phyloP scores from a whole-genome alignment of 2,888 invertebrate species.

The Smittia sp. region DNA sequence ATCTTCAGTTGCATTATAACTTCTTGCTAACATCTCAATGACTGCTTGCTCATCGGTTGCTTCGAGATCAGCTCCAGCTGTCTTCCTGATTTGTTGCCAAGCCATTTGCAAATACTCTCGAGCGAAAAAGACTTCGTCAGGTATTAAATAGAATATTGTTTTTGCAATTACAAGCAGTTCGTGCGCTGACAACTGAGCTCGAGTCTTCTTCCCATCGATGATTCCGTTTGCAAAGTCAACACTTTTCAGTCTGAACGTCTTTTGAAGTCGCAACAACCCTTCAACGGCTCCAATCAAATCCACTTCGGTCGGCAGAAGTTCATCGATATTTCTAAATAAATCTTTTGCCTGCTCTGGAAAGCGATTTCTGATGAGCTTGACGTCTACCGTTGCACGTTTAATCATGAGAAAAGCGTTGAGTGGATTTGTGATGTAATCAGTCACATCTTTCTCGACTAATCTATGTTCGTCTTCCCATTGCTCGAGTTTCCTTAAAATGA shows the following conservation, averaged over 20 bases:
- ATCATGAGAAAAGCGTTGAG: conserved; percentile 29
- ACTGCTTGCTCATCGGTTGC: neutral
- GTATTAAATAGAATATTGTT: neutral
- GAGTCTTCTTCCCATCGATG: neutral
- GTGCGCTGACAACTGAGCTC: neutral
- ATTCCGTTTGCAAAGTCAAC: conserved; percentile 12
- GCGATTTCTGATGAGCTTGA: neutral
- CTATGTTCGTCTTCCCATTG: neutral
- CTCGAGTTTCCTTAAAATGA: neutral
- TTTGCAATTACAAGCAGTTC: neutral
- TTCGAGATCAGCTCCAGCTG: neutral
- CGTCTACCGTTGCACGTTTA: conserved; percentile 8
- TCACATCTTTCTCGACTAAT: neutral
- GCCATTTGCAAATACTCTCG: neutral
- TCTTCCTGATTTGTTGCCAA: neutral
- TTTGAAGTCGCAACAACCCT: conserved; percentile 7
- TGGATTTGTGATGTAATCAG: conserved; percentile 19
- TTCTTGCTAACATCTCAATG: neutral
- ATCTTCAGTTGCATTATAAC: neutral
- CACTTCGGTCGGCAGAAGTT: neutral
- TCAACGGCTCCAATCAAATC: conserved; percentile 13
- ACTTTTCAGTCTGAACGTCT: neutral
- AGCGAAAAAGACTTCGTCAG: neutral
- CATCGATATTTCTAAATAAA: neutral
- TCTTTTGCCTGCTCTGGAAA: neutral